Evolutionary conservation across 2,888 invertebrate genomes (phyloP), one percentile per base, ranked within the genome.

Genomic region (Calliphora vomitoria): DNA sequence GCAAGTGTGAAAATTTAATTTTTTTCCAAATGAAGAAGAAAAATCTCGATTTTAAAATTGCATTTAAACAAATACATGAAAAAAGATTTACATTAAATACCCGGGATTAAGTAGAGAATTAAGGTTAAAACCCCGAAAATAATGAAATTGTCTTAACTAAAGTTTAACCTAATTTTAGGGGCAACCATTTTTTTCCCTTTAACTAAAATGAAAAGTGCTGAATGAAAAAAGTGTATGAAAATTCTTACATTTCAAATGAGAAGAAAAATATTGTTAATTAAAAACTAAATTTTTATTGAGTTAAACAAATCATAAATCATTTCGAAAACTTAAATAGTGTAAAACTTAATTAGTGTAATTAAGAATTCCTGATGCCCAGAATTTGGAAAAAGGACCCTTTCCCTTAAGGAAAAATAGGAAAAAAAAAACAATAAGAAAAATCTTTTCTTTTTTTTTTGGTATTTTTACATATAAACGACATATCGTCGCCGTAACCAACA

Each of bases 1-100:
- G 88, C 90, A 90, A 89, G 66, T 89, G 88, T 87, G 87, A 89
- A 89, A 89, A 89, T 79, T 83, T 38, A n/a, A 76, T 58, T 78
- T 83, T 72, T 76, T 76, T 25, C 10, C 0, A 35, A 58, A 44
- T 35, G 62, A 69, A 80, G 68, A 11, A 58, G 11, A 18, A 82
- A 50, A 76, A 75, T 38, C 15, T 53, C 53, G n/a, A 79, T 75
- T 78, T 60, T 38, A 50, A 76, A 64, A 53, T 38, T 41, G 15
- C 20, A 25, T 47, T 13, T 1, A 72, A 35, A 58, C 31, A 50
- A 60, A 31, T n/a, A 18, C 15, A 15, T 72, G 1, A 44, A 58
- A 25, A 75, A 53, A 20, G 11, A 75, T 44, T 58, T 64, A 71
- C 35, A 25, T 10, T 11, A 15, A 41, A 64, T 62, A 78, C 2